Base-by-base conservation (phyloP, 1,140 invertebrate genomes). In the Papilio machaon region DNA sequence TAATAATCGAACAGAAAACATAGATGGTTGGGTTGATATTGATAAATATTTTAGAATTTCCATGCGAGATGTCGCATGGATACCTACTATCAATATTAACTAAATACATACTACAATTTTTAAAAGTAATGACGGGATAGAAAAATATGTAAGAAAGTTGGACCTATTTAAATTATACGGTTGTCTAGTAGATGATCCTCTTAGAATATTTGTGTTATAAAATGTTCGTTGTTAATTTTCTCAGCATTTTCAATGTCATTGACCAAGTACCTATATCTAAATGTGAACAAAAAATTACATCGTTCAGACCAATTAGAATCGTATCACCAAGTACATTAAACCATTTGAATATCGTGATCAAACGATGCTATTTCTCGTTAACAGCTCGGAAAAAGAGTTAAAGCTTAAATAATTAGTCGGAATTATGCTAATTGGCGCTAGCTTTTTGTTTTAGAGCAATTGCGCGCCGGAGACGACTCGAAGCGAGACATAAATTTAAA, bases 401-500 rank as follows among this genome's bases (percentile, higher is more conserved):
- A 79, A 79, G 58, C 58, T 79, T 7, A 67, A 67, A 79, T 60
- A 79, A 79, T 79, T 79, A 79, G 17, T 64, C n/a, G 54, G 58
- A 79, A 79, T 79, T 79, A 79, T 79, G 77, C 77, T 79, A 79
- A 79, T 79, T 79, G 58, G 17, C n/a, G 19, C 58, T 79, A 79
- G 77, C 58, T 79, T 79, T 79, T 78, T 78, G 76, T 78, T 60
- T 79, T 79, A 79, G 77, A 79, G 46, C 58, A 64, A 78, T 78
- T 64, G 77, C 77, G 76, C 15, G 52, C 76, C 77, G 19, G 54
- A 52, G 58, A 79, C 35, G 54, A 64, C 15, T 79, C 77, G 58
- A 79, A 67, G 77, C 77, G 77, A 79, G 77, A 79, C 77, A 79
- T 79, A 79, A 79, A 79, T 79, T 79, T 79, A 79, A 79, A 79